Evolutionary conservation across 1,140 invertebrate species (phyloP).

Genomic region (Hormaphis cornu): DNA sequence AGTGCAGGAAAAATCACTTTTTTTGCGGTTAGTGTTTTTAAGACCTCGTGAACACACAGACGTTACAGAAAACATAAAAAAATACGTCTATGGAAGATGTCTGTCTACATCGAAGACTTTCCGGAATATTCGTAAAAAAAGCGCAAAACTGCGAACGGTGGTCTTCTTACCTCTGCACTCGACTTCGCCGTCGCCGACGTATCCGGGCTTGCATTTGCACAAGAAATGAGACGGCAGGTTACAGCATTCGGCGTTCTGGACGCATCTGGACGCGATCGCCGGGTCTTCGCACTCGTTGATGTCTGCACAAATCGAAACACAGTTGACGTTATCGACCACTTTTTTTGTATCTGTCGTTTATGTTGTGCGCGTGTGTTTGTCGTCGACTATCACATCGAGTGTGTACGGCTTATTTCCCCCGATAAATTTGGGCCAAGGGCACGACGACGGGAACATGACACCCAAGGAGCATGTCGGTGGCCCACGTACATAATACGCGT

Average conservation of each 20-base stretch:
- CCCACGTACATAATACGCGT: too few species aligned
- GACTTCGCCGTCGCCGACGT: constrained; percentile 76
- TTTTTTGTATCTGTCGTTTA: not conserved
- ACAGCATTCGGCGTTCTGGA: constrained; percentile 85
- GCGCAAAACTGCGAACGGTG: too few species aligned
- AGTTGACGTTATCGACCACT: not conserved
- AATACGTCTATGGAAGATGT: too few species aligned
- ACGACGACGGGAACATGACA: not conserved
- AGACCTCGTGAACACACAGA: too few species aligned
- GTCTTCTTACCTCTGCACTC: constrained; percentile 66
- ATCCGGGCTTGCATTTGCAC: constrained; percentile 86
- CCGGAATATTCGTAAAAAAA: too few species aligned
- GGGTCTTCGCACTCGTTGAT: constrained; percentile 90
- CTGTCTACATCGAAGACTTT: too few species aligned
- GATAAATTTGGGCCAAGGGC: constrained; percentile 3
- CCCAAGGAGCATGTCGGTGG: not conserved
- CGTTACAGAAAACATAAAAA: too few species aligned
- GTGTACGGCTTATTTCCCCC: not conserved
- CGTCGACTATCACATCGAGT: not conserved
- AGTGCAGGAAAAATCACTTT: too few species aligned
- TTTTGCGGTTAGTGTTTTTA: too few species aligned
- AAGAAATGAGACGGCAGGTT: constrained; percentile 88
- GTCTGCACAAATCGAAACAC: constrained; percentile 51
- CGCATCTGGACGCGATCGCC: constrained; percentile 66
- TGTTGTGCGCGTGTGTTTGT: not conserved